Base-by-base conservation (phyloP, 2,113 vertebrate species). In the Dipodomys merriami region DNA sequence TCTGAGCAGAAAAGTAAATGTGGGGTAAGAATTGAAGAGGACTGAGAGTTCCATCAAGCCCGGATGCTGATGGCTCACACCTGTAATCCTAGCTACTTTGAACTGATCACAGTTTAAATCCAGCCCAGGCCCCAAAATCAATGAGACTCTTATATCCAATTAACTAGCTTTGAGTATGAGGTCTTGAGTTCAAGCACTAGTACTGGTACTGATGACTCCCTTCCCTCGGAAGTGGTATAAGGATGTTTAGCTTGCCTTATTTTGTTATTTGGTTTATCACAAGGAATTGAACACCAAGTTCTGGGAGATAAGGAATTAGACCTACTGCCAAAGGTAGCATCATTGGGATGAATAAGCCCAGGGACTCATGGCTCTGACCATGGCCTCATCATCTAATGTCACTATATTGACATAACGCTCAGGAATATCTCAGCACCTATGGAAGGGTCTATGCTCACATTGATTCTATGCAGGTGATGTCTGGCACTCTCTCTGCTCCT, bases 201-300 rank as follows among this genome's bases (percentile, higher is more conserved):
- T 57, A 57, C 53, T 57, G 53, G 13, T 57, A 57, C 53, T 16
- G 53, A 57, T 2, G 5, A 72, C 13, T 76, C 60, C 29, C 20
- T 49, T 23, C 68, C 65, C 78, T 83, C 1, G 0, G 83, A 91
- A 78, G 69, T 57, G 30, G 39, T 18, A 57, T 57, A 72, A 71
- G 39, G 29, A 82, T 53, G 80, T 44, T 5, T 67, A 23, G 10
- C 39, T 20, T 29, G 76, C 60, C 53, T 92, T 64, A 46, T 65
- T 82, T 91, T 65, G 80, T 69, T 86, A 53, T 83, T 72, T 69
- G 12, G 7, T 90, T 93, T 86, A 82, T 83, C 39, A 65, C 83
- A 39, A 65, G 57, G 77, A 88, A 83, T 29, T 67, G 71, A 86
- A 65, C 35, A 35, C 79, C 0, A 7, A 82, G 88, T 79, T 49